Base-by-base conservation (phyloP, 2,113 vertebrate species). In the Muscicapa adusta region DNA sequence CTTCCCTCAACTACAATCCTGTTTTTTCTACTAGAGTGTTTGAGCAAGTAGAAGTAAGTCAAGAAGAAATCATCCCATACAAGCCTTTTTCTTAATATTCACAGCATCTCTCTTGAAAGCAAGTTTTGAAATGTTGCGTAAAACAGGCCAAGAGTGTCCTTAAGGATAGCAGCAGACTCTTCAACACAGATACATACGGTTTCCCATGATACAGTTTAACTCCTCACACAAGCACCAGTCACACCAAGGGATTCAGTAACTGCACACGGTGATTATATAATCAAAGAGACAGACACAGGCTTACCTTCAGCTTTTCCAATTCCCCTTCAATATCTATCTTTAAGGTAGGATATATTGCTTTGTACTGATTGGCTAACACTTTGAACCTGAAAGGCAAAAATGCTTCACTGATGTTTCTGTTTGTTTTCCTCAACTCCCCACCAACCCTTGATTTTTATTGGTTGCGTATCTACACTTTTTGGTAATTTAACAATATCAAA, bases 241-340 rank as follows among this genome's bases (percentile, higher is more conserved):
- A 47, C 26, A 43, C 33, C 56, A 48, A 17, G 38, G 29, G 24
- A 70, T 48, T 36, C n/a, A 70, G 12, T 19, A 94, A 47, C 57
- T 17, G 34, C 60, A 91, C 34, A 70, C 17, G n/a, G 40, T 18
- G 29, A 87, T 25, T 42, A 4, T 3, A 47, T 10, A 23, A 72
- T 12, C 40, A 7, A 68, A 47, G 53, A 71, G 23, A 68, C 15
- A 84, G 45, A 85, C 79, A 15, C 25, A 89, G 42, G 15, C 94
- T 97, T 97, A 99, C 99, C 99, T 99, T 98, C 72, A 99, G 98
- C 92, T 98, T 99, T 76, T 97, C 88, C 86, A 99, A 97, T 97
- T 99, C 99, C 66, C 99, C 99, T 70, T 99, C 98, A 75, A 98
- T 98, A 95, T 99, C 99, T 61, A 99, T 98, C 94, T 98, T 98